Evolutionary conservation across 2,113 vertebrate genomes (phyloP), one percentile per base, ranked within the genome.

Genomic region (Gracilinanus agilis): DNA sequence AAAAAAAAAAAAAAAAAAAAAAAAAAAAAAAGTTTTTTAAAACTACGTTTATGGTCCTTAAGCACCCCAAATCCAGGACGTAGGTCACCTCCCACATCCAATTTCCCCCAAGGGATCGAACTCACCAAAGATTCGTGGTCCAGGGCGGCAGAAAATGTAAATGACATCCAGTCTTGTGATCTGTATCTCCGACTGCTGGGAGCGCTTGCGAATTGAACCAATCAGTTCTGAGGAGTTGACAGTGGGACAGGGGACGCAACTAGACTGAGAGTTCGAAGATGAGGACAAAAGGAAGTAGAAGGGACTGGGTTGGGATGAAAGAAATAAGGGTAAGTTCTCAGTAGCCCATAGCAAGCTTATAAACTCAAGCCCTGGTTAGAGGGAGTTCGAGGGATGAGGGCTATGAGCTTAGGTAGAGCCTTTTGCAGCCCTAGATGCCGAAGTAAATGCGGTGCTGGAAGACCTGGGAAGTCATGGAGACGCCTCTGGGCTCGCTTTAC

Each of bases 71-170:
- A 55, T 44, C 90, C 53, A 9, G 3, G 0, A n/a, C 95, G 91
- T 49, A 44, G 29, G n/a, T n/a, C 90, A 92, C 94, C 83, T 92
- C 95, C 94, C 96, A 93, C 55, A 93, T 27, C 89, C 44, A 25
- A 90, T 49, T 90, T 90, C 25, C 95, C 94, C 92, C 24, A 3
- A 56, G 25, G n/a, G 19, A 61, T 44, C 88, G 56, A 58, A 98
- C 98, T 98, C 95, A 98, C 98, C 98, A 83, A 95, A 93, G 95
- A 89, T 49, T 90, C 21, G 92, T 88, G 90, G 89, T 95, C 91
- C 40, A 2, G 88, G n/a, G 94, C 92, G 25, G 93, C 40, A 89
- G 96, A 93, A 29, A n/a, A 55, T 40, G 92, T 88, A 61, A 95
- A 93, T 94, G 91, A 91, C 58, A 90, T 95, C 93, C 97, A 96